Evolutionary conservation across 2,888 invertebrate species (phyloP), one percentile per base, ranked within the genome.

Genomic region (Eilema depressum): DNA sequence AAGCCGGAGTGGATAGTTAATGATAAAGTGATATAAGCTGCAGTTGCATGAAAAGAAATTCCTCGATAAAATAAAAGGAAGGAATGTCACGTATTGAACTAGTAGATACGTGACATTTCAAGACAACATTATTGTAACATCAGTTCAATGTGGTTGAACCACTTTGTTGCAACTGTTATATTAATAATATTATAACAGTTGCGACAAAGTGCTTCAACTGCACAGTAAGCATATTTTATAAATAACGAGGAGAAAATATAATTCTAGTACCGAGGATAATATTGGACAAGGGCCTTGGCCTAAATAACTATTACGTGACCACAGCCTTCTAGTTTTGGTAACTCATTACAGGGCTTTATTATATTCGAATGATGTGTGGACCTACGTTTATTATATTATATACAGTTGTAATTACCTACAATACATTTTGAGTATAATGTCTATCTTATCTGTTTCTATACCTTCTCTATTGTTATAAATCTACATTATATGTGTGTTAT

Each of bases 241-340:
- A 37, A 37, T 37, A 12, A 62, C 12, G 33, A 33, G 11, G 37
- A 33, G 37, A 62, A 62, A 33, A 59, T 37, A 37, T 62, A 23
- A 62, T 37, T 62, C 23, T 70, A 71, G 73, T 75, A 47, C 64
- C 63, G 70, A 14, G 65, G 62, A 69, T 68, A 61, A 69, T 74
- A 70, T 74, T 53, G 57, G 61, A 25, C 59, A 17, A 37, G 66
- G 47, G 66, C 74, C 74, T 74, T 80, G 80, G 74, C 74, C 80
- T 68, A 71, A 74, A 80, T 79, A 74, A 63, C 25, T 30, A 57
- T 33, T 63, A 73, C 78, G 80, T 79, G 79, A 77, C 75, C 66
- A 69, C 33, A n/a, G 25, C 60, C 66, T 0, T 17, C 41, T 41
- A 17, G 41, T 41, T 41, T 41, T 41, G 17, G 41, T 41, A 47